Evolutionary conservation across 2,797 vertebrate genomes (phyloP).

Genomic region (Liasis olivaceus): DNA sequence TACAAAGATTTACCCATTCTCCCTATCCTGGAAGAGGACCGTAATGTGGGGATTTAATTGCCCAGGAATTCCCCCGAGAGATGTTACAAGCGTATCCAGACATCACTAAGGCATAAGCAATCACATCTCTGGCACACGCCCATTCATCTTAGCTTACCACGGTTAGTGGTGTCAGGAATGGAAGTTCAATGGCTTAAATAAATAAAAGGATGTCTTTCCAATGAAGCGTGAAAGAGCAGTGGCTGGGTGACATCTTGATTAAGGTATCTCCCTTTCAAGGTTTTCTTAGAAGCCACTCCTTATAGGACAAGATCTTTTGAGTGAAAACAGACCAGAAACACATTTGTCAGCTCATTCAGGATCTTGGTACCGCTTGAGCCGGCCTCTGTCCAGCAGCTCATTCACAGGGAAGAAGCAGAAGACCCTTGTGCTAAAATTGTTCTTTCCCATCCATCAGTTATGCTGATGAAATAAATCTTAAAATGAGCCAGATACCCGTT

Average conservation of each 20-base stretch:
- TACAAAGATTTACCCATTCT: constrained; percentile 74
- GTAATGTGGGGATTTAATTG: constrained; percentile 75
- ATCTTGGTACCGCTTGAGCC: constrained; percentile 65
- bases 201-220: constrained; percentile 59
- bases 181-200: constrained; percentile 60
- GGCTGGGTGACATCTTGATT: constrained; percentile 66
- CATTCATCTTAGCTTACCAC: constrained; percentile 70
- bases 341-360: constrained; percentile 66
- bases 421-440: constrained; percentile 31
- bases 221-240: constrained; percentile 59
- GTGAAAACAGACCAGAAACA: constrained; percentile 58
- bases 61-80: constrained; percentile 65
- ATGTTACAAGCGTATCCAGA: constrained; percentile 77
- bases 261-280: constrained; percentile 34
- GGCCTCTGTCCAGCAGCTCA: constrained; percentile 45
- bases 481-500: neutral
- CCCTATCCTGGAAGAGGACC: constrained; percentile 68
- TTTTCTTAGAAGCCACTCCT: constrained; percentile 61
- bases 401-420: constrained; percentile 46
- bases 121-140: constrained; percentile 57
- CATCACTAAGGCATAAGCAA: constrained; percentile 61
- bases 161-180: constrained; percentile 58
- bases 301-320: constrained; percentile 66
- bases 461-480: constrained; percentile 37
- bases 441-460: neutral